Evolutionary conservation across 2,797 vertebrate genomes (phyloP), one percentile per base, ranked within the genome.

Genomic region (Xenops minutus): DNA sequence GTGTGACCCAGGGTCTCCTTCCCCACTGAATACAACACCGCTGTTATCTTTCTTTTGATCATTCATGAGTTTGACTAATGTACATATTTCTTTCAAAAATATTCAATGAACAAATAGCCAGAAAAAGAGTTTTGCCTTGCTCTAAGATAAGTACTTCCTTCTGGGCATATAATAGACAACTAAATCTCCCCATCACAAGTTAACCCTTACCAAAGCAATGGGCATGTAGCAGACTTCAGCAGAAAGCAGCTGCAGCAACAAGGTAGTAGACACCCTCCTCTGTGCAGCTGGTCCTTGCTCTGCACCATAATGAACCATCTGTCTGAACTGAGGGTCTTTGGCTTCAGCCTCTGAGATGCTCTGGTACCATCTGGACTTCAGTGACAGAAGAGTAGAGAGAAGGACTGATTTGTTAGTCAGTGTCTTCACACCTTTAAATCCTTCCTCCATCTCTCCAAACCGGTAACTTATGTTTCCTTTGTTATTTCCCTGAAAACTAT

Each of bases 201-300:
- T 89, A 93, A 92, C 78, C 86, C 94, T 95, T 93, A 78, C 49
- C 41, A 71, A 73, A 94, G 66, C 72, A 84, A 8, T 49, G 46
- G 75, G n/a, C 10, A 17, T 9, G 32, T 7, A 30, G 26, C 83
- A 91, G 54, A 21, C 23, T 91, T 58, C 75, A 85, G 75, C 21
- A 58, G 89, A 75, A 93, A 81, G 46, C 75, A 76, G 83, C 41
- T 82, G 92, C 23, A 86, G 73, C 55, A 85, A 68, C 39, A 77
- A 6, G 27, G 61, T 13, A 75, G 72, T 1, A 58, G 46, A 72
- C 68, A 64, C 3, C 23, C 66, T 94, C 46, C 51, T 30, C 92
- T 55, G 67, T 36, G 51, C 85, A 85, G 83, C 77, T 26, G 6
- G 41, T 88, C 67, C 73, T 76, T 10, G 0, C 43, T 77, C 90